Conservation (phyloP, 2,113 vertebrate genomes). For the Polyodon spathula region DNA sequence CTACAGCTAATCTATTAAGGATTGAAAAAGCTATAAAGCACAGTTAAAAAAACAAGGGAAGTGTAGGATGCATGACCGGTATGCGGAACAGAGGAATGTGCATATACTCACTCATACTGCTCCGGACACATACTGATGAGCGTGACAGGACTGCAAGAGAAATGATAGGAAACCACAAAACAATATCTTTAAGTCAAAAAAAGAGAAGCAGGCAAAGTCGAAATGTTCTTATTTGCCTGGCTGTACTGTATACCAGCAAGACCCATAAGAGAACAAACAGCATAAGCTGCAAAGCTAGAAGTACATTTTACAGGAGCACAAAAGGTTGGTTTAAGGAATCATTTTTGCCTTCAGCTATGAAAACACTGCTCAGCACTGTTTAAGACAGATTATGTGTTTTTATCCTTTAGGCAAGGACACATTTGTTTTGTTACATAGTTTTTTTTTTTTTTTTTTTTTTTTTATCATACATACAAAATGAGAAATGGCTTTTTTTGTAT, state of each 20-base stretch:
- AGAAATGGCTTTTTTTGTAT: conserved; percentile 10
- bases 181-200: conserved; percentile 33
- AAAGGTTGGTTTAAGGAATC: neutral
- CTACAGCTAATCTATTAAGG: neutral
- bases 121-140: conserved; percentile 99
- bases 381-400: no score
- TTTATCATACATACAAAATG: conserved; percentile 6
- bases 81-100: conserved; percentile 21
- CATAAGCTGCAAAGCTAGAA: conserved; percentile 6
- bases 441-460: conserved; percentile 2
- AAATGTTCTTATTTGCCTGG: conserved; percentile 13
- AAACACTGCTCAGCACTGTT: no score
- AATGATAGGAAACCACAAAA: conserved; percentile 39
- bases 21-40: neutral
- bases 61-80: conserved; percentile 33
- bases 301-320: neutral
- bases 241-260: conserved; percentile 1
- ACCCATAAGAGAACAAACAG: conserved; percentile 11
- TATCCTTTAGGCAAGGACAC: neutral
- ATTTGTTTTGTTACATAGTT: conserved; percentile 6
- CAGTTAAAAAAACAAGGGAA: neutral
- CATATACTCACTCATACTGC: conserved; percentile 94
- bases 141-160: conserved; percentile 85
- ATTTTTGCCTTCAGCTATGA: neutral
- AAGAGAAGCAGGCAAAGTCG: conserved; percentile 27